phyloP scores from a whole-genome alignment of 2,797 vertebrate species.

The Onychomys torridus region DNA sequence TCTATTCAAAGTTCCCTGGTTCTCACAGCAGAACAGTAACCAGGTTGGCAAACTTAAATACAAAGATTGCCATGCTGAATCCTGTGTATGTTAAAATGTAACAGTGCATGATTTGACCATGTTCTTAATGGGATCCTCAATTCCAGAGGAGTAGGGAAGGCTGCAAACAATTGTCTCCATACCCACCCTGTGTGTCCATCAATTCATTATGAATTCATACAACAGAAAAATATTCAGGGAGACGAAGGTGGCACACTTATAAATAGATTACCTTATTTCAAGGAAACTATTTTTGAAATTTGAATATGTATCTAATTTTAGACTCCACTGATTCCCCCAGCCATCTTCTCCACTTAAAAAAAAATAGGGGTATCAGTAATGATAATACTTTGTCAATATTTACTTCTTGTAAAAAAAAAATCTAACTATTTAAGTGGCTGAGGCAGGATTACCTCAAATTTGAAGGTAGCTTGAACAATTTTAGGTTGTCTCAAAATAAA shows the following conservation, averaged over 20 bases:
- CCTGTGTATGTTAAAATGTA: not conserved
- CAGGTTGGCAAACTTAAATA: not conserved
- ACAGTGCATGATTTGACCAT: not conserved
- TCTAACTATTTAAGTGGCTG: too few relatives aligned
- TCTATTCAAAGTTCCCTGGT: not conserved
- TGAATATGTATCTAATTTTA: not conserved
- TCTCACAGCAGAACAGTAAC: not conserved
- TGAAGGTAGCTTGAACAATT: not conserved
- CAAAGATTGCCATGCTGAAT: not conserved
- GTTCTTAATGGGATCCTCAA: not conserved
- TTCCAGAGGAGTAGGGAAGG: not conserved
- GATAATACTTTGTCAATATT: not conserved
- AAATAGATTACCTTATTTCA: conserved; percentile 22
- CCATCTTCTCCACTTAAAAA: not conserved
- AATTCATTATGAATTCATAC: not conserved
- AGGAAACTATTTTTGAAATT: not conserved
- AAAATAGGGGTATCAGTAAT: not conserved
- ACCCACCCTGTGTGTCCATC: accelerated
- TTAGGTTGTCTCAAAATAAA: not conserved
- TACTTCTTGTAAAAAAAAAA: not conserved
- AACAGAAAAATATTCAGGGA: not conserved
- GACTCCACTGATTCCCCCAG: not conserved
- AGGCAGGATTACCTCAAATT: not conserved
- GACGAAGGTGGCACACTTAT: not conserved
- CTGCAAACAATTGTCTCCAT: not conserved